Base-by-base conservation (phyloP, 30 jellyfish, hydroid and myxozoan genomes). In the Phacellophora camtschatica region DNA sequence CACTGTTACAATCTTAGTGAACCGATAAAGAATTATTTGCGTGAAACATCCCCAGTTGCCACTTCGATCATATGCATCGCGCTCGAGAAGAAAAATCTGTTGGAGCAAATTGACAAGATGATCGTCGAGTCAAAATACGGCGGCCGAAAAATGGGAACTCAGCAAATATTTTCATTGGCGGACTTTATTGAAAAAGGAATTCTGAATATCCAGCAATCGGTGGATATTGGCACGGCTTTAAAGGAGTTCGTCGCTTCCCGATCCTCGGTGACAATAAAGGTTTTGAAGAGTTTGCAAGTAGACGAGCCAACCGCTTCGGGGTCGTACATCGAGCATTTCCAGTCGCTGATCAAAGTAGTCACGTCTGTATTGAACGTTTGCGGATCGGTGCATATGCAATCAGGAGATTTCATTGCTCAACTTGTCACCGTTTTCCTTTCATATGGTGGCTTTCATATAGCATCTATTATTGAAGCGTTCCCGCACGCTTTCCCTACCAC, bases 1-100 rank as follows among this genome's bases (percentile, higher is more conserved):
- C 62, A 48, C 18, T 48, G 24, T 16, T 33, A 11, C 43, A 43
- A 20, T 35, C 50, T 80, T 12, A 62, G 82, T 11, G 95, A 81
- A 37, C 90, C 90, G 0, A 81, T 88, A 54, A 54, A 71, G 64
- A 67, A 80, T 24, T 88, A 88, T 68, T 42, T 88, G 25, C 39
- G 48, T 16, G 95, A 88, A 13, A 67, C 91, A 27, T 74, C 88
- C 32, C 97, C 95, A 19, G 84, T 81, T 30, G 64, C 90, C 36
- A 89, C 84, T 3, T 63, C 97, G 5, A 35, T 88, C 22, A 80
- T 88, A 50, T 45, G 69, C 30, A 58, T 82, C 65, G 78, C 85
- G 24, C 30, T 82, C 7, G 86, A 68, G 42, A 70, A 80, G 65
- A 80, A 65, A 42, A 54, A 53, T 1, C 70, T 80, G 27, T 56